Percentiles rank a stretch among this genome's conserved stretches.
Evolutionary conservation across 2,113 vertebrate genomes (phyloP).

Genomic region (Sminthopsis crassicaudata): DNA sequence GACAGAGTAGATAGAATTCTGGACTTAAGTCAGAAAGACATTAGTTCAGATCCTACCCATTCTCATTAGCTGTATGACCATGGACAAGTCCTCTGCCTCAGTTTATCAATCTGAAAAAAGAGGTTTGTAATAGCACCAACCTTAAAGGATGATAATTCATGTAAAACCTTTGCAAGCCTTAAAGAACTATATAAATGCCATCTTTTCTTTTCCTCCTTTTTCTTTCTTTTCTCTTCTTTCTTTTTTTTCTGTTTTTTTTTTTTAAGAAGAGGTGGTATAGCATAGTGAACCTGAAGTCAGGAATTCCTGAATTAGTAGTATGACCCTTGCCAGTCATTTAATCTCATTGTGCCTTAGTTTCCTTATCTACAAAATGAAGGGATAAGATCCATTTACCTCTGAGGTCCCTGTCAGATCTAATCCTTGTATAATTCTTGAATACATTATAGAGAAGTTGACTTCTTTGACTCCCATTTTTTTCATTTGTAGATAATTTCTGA

Average conservation of each 20-base stretch:
- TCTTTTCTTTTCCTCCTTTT: background rate
- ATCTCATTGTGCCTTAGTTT: background rate
- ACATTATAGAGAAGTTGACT: background rate
- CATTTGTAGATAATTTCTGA: background rate
- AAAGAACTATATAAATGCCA: background rate
- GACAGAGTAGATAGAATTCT: too few relatives aligned
- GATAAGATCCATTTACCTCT: background rate
- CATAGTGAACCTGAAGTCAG: background rate
- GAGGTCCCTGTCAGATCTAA: background rate
- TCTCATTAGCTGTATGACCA: background rate
- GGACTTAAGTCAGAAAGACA: background rate
- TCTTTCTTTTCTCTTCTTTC: too few relatives aligned
- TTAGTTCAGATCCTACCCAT: background rate
- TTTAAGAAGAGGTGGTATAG: background rate
- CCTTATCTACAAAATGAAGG: background rate
- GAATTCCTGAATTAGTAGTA: background rate
- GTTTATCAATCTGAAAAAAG: background rate
- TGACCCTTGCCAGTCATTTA: background rate
- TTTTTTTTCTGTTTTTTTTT: background rate
- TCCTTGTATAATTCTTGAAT: background rate
- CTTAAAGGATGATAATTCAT: background rate
- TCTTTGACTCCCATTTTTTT: background rate
- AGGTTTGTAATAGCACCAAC: background rate
- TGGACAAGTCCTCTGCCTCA: background rate
- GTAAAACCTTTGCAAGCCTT: background rate